phyloP scores from a whole-genome alignment of 1,140 invertebrate species.

The Zophobas atratus region DNA sequence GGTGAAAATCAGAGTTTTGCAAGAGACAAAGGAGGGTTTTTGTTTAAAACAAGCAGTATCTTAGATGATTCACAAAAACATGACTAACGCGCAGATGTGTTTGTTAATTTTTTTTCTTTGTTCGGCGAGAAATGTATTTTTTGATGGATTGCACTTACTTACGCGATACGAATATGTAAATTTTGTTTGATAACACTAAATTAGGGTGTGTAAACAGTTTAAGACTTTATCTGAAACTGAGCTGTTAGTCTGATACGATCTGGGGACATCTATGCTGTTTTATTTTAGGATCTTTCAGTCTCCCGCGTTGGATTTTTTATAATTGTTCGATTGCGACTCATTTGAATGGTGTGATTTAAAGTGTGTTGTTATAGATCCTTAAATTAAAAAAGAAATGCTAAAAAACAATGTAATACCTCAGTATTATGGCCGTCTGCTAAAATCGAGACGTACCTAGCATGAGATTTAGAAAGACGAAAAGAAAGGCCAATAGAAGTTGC shows the following conservation, averaged over 20 bases:
- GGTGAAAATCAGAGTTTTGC: not conserved
- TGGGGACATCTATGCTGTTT: slow-evolving; percentile 67
- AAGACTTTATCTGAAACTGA: slow-evolving; percentile 62
- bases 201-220: slow-evolving; percentile 59
- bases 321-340: slow-evolving; percentile 48
- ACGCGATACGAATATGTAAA: slow-evolving; percentile 26
- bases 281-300: slow-evolving; percentile 67
- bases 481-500: too few relatives aligned
- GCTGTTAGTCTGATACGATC: slow-evolving; percentile 60
- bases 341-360: too few relatives aligned
- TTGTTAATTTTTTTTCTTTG: slow-evolving; percentile 5
- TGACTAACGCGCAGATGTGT: slow-evolving; percentile 43
- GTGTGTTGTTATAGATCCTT: too few relatives aligned
- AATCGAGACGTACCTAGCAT: too few relatives aligned
- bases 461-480: too few relatives aligned
- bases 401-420: not conserved
- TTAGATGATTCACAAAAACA: slow-evolving; percentile 57
- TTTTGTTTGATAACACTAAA: slow-evolving; percentile 41
- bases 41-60: slow-evolving; percentile 33
- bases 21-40: not conserved
- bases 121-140: not conserved
- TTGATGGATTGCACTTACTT: not conserved
- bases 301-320: slow-evolving; percentile 65
- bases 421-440: too few relatives aligned
- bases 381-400: not conserved